Base-by-base conservation (phyloP, 2,888 invertebrate species). In the Drosophila tanythrix region DNA sequence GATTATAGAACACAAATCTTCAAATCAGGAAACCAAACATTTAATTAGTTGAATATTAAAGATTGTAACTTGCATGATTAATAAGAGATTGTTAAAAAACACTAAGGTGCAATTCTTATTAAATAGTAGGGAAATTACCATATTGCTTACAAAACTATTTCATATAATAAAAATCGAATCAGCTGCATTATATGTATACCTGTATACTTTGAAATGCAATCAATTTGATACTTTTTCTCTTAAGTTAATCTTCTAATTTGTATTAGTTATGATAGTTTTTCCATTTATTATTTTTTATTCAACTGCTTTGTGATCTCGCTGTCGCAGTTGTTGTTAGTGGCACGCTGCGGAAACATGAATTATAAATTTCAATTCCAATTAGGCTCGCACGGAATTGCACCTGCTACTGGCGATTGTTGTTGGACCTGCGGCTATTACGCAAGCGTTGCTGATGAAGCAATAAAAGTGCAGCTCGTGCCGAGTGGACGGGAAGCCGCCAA, bases 401-500 rank as follows among this genome's bases (percentile, higher is more conserved):
- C 84, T 85, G 85, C 70, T 11, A 13, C 38, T 66, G 61, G 51
- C 50, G 27, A 55, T 10, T 36, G 36, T 52, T 40, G 29, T 27
- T 63, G 65, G 25, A 56, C 73, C 83, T 70, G 80, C 43, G 86
- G 83, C 73, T 62, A 46, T 67, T 72, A 72, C 70, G 74, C 74
- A 80, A 81, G 74, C 80, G 70, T 68, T 71, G 76, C 85, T 74
- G 86, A 88, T 87, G 87, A 87, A 87, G 87, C 87, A 82, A 79
- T 89, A 87, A 87, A 87, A 89, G 81, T 88, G 88, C 81, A 82
- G 88, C 89, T 82, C 89, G 89, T 89, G 87, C 88, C 82, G 66
- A 58, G 55, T 62, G 33, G 53, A 58, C 58, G 52, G 69, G 76
- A 68, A 79, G 84, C 82, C 86, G 86, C 83, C 86, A 84, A 84